Conservation (phyloP, 1,140 invertebrate genomes). For the Drosophila pruinosa region DNA sequence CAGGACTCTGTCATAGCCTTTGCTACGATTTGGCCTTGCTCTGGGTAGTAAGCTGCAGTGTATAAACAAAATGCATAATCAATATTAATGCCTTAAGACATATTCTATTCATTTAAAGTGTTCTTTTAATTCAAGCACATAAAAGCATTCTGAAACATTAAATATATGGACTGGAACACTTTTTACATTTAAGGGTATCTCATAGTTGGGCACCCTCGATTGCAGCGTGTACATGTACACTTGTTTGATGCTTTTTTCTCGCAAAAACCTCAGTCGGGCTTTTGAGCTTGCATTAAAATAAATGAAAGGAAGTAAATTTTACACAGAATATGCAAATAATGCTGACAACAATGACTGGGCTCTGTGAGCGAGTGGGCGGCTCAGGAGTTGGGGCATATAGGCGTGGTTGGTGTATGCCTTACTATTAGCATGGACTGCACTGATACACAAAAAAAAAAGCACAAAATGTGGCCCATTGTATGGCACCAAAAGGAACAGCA, state of each 20-base stretch:
- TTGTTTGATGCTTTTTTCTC: slow-evolving; percentile 18
- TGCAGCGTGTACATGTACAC: not conserved
- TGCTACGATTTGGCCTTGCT: slow-evolving; percentile 7
- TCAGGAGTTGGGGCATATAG: not conserved
- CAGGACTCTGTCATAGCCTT: slow-evolving; percentile 31
- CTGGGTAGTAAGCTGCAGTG: not conserved
- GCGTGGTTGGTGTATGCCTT: slow-evolving; percentile 31
- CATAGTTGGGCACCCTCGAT: not conserved
- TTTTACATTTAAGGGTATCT: not conserved
- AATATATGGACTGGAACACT: not conserved
- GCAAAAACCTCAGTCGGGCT: slow-evolving; percentile 20
- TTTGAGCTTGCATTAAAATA: slow-evolving; percentile 56
- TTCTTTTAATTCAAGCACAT: too few relatives aligned
- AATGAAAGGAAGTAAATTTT: slow-evolving; percentile 70
- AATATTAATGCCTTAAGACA: too few relatives aligned
- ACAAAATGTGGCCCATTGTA: slow-evolving; percentile 57
- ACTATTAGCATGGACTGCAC: slow-evolving; percentile 66
- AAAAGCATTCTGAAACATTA: too few relatives aligned
- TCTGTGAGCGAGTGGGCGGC: slow-evolving; percentile 14
- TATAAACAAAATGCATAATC: not conserved
- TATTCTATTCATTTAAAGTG: not conserved
- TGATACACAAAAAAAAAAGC: slow-evolving; percentile 51
- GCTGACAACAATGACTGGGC: slow-evolving; percentile 72
- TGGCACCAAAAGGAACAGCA: not conserved
- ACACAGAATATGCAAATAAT: slow-evolving; percentile 77